Evolutionary conservation across 2,113 vertebrate species (phyloP).

Genomic region (Indri indri): DNA sequence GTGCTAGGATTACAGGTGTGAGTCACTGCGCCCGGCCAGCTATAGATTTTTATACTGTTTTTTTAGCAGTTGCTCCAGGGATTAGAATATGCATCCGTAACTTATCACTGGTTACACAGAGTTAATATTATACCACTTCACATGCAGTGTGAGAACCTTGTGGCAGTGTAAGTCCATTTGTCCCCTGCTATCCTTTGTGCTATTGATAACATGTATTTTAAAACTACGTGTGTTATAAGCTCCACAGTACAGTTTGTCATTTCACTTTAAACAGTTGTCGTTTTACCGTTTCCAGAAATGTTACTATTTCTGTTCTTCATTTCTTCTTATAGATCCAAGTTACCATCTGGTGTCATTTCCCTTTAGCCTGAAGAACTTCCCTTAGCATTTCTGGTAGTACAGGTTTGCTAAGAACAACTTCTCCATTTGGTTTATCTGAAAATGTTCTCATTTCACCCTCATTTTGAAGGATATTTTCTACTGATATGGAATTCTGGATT

Average conservation of each 20-base stretch:
- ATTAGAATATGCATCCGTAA: not conserved
- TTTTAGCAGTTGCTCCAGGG: not conserved
- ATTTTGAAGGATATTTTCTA: not conserved
- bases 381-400: not conserved
- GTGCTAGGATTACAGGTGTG: too few species aligned
- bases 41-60: not conserved
- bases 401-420: slow-evolving; percentile 1
- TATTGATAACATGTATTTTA: not conserved
- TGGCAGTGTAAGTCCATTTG: not conserved
- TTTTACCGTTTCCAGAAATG: not conserved
- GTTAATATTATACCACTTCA: not conserved
- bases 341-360: not conserved
- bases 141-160: not conserved
- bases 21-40: not conserved
- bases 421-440: not conserved
- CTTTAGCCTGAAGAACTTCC: not conserved
- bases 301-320: not conserved
- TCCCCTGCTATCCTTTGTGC: not conserved
- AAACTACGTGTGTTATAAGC: not conserved
- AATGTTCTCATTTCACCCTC: not conserved
- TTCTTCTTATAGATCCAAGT: not conserved
- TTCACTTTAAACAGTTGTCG: slow-evolving; percentile 3
- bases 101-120: not conserved
- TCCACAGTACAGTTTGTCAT: not conserved
- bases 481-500: not conserved